Conservation (phyloP, 2,797 vertebrate genomes). For the Eidolon dupreanum region DNA sequence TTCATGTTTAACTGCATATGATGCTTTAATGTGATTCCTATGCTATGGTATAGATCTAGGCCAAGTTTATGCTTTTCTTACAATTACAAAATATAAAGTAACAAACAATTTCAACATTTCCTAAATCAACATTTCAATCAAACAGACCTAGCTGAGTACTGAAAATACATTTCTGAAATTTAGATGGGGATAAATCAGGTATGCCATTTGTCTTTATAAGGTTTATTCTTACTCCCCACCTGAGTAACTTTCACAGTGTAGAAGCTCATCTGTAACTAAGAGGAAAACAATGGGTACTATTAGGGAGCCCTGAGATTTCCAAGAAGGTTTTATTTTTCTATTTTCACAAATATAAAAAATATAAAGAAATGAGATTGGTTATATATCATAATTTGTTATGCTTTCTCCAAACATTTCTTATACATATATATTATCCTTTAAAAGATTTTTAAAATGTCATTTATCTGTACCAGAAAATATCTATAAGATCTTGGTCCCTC, state of each 20-base stretch:
- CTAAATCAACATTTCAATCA: neutral
- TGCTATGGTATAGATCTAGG: neutral
- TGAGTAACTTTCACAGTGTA: too few relatives aligned
- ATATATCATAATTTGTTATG: neutral
- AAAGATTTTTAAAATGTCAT: neutral
- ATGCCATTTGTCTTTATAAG: too few relatives aligned
- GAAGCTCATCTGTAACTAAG: neutral
- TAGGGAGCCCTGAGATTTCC: neutral
- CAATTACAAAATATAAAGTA: neutral
- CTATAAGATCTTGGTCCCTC: neutral
- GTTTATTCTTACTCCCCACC: too few relatives aligned
- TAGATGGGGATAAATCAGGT: neutral
- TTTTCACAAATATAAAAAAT: neutral
- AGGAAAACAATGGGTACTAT: neutral
- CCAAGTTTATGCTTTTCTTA: neutral
- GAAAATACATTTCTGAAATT: neutral
- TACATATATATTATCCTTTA: neutral
- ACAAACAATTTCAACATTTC: neutral
- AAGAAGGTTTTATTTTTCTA: neutral
- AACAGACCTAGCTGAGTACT: neutral
- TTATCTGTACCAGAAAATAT: neutral
- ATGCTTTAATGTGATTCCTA: neutral
- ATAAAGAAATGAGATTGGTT: neutral
- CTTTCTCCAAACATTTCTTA: neutral
- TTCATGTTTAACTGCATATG: neutral